phyloP scores from a whole-genome alignment of 2,888 invertebrate species.

The Tethea ocularis region DNA sequence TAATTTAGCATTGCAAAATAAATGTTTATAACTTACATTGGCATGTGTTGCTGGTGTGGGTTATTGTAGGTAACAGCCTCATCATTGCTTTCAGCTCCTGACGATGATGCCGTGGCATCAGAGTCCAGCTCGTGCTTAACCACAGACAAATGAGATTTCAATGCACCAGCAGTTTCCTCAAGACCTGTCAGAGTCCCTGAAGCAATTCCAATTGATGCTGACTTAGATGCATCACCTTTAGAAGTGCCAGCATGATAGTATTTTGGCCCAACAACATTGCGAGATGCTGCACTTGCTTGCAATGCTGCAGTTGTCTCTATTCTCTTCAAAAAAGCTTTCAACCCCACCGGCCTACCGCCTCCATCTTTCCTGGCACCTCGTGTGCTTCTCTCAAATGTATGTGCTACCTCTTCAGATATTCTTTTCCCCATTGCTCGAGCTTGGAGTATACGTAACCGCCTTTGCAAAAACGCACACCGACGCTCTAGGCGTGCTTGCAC shows the following conservation, averaged over 20 bases:
- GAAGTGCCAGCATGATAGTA: slow-evolving; percentile 83
- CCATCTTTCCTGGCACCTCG: slow-evolving; percentile 87
- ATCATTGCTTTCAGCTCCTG: slow-evolving; percentile 97
- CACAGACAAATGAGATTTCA: slow-evolving; percentile 88
- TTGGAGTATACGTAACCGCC: slow-evolving; percentile 90
- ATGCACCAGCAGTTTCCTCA: slow-evolving; percentile 88
- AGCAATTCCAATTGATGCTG: slow-evolving; percentile 81
- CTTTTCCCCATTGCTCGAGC: slow-evolving; percentile 90
- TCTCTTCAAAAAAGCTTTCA: slow-evolving; percentile 73
- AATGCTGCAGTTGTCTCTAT: slow-evolving; percentile 72
- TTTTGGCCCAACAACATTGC: slow-evolving; percentile 64
- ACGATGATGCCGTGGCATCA: slow-evolving; percentile 96
- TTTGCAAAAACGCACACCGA: slow-evolving; percentile 87
- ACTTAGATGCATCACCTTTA: slow-evolving; percentile 90
- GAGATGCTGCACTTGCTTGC: slow-evolving; percentile 72
- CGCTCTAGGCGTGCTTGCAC: slow-evolving; percentile 86
- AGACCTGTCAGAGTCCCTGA: slow-evolving; percentile 88
- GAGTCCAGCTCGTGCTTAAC: slow-evolving; percentile 93
- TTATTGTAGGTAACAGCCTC: slow-evolving; percentile 92
- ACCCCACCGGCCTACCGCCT: slow-evolving; percentile 68
- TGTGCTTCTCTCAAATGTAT: slow-evolving; percentile 87
- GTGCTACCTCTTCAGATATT: slow-evolving; percentile 89
- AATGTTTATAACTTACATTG: slow-evolving; percentile 88
- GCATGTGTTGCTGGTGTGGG: slow-evolving; percentile 88
- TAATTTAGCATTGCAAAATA: background rate